Percentiles rank a stretch among this genome's conserved stretches.
These are phyloP conservation scores for Seriola dumerili DNA, from an alignment of 2,113 vertebrate species.

Conservation along the genomic window DNA sequence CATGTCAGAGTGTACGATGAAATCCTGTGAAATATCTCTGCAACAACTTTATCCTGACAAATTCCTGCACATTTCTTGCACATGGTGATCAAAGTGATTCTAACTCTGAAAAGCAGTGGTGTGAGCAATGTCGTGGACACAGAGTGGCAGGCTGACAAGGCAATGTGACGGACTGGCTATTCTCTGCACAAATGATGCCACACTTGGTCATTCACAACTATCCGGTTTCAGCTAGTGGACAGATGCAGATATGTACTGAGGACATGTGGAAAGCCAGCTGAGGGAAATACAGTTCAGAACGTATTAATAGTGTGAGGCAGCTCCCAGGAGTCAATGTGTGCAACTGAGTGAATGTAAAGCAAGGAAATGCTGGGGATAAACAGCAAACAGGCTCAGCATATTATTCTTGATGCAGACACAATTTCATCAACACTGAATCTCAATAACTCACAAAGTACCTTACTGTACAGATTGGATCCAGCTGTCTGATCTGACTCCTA, in stretches of 20 bases:
- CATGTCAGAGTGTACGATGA: constrained; percentile 29
- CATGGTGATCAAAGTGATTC: constrained; percentile 56
- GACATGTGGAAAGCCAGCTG: constrained; percentile 20
- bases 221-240: constrained; percentile 38
- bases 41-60: constrained; percentile 33
- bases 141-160: constrained; percentile 18
- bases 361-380: constrained; percentile 34
- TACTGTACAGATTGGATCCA: constrained; percentile 23
- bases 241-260: constrained; percentile 45
- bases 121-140: constrained; percentile 14
- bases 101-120: constrained; percentile 43
- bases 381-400: constrained; percentile 1
- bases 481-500: constrained; percentile 26
- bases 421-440: constrained; percentile 15
- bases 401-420: constrained; percentile 14
- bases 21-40: constrained; percentile 55
- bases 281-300: constrained; percentile 33
- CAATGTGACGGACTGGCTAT: constrained; percentile 30
- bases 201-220: constrained; percentile 32
- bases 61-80: constrained; percentile 41
- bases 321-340: constrained; percentile 23
- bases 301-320: constrained; percentile 35
- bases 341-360: constrained; percentile 36
- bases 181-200: constrained; percentile 40
- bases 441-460: constrained; percentile 11